phyloP scores from a whole-genome alignment of 1,140 invertebrate genomes.

The Leptinotarsa defecta region DNA sequence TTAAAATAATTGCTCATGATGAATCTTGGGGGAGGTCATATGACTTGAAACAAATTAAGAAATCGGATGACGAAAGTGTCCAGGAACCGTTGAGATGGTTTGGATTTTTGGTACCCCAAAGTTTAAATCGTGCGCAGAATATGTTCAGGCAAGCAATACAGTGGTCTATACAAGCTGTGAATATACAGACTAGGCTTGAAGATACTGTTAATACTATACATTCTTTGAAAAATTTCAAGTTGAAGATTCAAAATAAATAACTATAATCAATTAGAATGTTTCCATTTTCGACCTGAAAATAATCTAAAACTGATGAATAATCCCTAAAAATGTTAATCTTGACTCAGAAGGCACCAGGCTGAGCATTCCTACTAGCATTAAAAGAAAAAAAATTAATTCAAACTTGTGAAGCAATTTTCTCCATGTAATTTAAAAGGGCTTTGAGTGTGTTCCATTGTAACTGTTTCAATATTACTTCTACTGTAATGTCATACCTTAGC shows the following conservation, averaged over 20 bases:
- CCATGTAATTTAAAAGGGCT: too few species aligned
- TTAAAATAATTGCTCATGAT: slow-evolving; percentile 54
- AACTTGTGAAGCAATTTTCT: too few species aligned
- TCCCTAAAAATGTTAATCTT: too few species aligned
- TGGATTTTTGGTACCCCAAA: slow-evolving; percentile 73
- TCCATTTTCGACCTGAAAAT: too few species aligned
- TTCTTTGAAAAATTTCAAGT: slow-evolving; percentile 54
- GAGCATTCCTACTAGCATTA: too few species aligned
- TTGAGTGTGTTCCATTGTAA: too few species aligned
- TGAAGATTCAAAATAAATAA: slow-evolving; percentile 23
- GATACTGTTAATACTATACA: slow-evolving; percentile 56
- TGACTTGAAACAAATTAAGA: slow-evolving; percentile 43
- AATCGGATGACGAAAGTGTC: slow-evolving; percentile 52
- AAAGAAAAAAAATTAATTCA: too few species aligned
- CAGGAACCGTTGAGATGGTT: slow-evolving; percentile 75
- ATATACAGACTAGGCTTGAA: slow-evolving; percentile 64
- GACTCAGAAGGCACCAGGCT: too few species aligned
- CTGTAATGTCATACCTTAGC: too few species aligned
- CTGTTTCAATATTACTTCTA: too few species aligned
- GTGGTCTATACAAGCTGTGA: slow-evolving; percentile 65
- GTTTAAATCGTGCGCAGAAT: slow-evolving; percentile 68
- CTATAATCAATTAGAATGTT: too few species aligned
- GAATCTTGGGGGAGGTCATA: slow-evolving; percentile 51
- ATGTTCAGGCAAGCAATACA: slow-evolving; percentile 69
- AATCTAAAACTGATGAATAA: too few species aligned